A percentile compares a stretch with the other conserved stretches of the same genome.
Conservation (phyloP, 2,888 invertebrate genomes). For the Heliconius ethilla region DNA sequence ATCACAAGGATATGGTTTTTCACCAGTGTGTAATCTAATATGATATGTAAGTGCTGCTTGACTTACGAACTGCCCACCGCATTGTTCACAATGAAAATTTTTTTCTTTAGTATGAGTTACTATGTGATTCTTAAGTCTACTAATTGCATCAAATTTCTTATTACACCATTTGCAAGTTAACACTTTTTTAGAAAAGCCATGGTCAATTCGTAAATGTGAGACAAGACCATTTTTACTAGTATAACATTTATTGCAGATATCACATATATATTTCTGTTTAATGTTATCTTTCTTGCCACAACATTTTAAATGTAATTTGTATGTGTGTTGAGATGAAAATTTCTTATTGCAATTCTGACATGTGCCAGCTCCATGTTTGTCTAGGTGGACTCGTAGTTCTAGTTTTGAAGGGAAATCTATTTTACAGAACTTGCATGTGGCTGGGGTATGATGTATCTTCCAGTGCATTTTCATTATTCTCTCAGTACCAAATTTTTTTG, state of each 20-base stretch:
- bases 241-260: slow-evolving; percentile 67
- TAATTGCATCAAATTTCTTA: slow-evolving; percentile 68
- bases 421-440: slow-evolving; percentile 63
- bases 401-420: slow-evolving; percentile 62
- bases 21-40: slow-evolving; percentile 70
- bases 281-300: slow-evolving; percentile 58
- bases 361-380: slow-evolving; percentile 61
- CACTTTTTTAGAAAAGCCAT: slow-evolving; percentile 61
- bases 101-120: slow-evolving; percentile 71
- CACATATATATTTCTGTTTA: slow-evolving; percentile 61
- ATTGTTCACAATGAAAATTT: slow-evolving; percentile 66
- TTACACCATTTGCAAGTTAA: slow-evolving; percentile 67
- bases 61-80: slow-evolving; percentile 68
- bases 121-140: slow-evolving; percentile 64
- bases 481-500: slow-evolving; percentile 64
- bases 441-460: slow-evolving; percentile 58
- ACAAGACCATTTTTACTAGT: slow-evolving; percentile 61
- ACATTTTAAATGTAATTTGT: slow-evolving; percentile 58
- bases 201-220: slow-evolving; percentile 63
- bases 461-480: slow-evolving; percentile 61
- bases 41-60: slow-evolving; percentile 67
- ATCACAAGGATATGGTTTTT: slow-evolving; percentile 68
- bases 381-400: slow-evolving; percentile 59
- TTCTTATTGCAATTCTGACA: slow-evolving; percentile 62
- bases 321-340: slow-evolving; percentile 60